Conservation (phyloP, 1,140 invertebrate species). For the Drosophila pachea region DNA sequence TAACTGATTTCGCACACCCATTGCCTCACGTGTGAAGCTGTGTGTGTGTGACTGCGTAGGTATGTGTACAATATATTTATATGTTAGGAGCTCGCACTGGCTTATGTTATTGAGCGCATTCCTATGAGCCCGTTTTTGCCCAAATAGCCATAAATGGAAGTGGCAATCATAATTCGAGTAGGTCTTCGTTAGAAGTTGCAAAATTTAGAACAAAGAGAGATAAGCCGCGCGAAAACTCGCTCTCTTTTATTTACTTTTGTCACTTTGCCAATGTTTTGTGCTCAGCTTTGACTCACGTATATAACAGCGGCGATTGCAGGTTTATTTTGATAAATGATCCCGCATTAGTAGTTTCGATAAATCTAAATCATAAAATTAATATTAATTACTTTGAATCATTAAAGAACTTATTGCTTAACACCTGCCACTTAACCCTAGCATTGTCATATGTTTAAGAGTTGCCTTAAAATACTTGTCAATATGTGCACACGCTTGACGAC, state of each 20-base stretch:
- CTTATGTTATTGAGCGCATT: conserved; percentile 10
- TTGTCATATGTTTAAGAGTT: background rate
- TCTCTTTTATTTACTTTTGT: no score
- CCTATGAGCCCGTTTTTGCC: conserved; percentile 67
- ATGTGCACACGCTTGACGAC: conserved; percentile 33
- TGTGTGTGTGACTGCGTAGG: conserved; percentile 2
- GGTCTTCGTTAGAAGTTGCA: no score
- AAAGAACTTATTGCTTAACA: conserved; percentile 5
- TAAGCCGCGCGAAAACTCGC: no score
- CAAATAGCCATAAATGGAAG: no score
- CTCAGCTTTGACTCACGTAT: no score
- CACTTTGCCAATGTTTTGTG: no score
- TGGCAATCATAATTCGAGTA: no score
- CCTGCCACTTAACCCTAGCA: background rate
- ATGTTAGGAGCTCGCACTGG: background rate
- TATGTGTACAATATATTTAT: background rate
- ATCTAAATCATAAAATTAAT: background rate
- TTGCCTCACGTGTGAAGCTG: background rate
- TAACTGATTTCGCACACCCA: conserved; percentile 35
- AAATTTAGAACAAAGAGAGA: no score
- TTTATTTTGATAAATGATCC: no score
- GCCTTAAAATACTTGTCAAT: background rate
- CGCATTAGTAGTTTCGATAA: no score
- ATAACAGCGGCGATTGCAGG: no score
- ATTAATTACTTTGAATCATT: background rate